Conservation (phyloP, 2,113 vertebrate species). For the Pteronura brasiliensis region DNA sequence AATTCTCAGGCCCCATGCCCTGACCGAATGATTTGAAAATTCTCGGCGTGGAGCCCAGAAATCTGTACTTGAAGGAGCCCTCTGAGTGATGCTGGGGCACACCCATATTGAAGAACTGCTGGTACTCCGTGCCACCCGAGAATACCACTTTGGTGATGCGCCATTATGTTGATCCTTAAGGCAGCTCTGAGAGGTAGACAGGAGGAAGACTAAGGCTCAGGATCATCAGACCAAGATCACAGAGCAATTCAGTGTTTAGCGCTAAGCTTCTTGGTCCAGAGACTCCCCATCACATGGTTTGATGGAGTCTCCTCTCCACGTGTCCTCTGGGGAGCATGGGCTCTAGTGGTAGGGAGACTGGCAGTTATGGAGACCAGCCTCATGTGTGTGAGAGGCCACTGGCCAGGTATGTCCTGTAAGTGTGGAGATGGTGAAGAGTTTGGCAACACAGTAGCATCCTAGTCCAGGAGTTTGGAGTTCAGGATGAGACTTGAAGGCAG, state of each 20-base stretch:
- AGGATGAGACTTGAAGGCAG: background rate
- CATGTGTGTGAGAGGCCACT: background rate
- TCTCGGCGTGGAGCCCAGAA: background rate
- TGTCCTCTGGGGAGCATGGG: background rate
- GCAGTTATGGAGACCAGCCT: background rate
- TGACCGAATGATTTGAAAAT: background rate
- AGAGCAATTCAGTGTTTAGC: background rate
- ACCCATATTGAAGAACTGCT: background rate
- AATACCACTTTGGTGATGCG: no score
- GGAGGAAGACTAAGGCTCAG: background rate
- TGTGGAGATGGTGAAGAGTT: background rate
- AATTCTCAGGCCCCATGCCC: background rate
- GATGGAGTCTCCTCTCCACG: background rate
- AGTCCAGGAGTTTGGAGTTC: background rate
- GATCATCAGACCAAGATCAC: background rate
- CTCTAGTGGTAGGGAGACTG: background rate
- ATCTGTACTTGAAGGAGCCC: background rate
- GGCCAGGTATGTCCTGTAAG: background rate
- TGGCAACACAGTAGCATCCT: background rate
- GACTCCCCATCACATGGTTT: background rate
- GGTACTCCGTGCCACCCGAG: fast-evolving
- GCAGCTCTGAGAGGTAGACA: background rate
- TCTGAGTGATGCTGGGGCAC: no score
- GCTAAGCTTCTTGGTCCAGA: background rate
- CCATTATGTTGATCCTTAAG: background rate